These are phyloP conservation scores for Choristoneura fumiferana DNA, from an alignment of 1,140 invertebrate genomes.

Conservation along the genomic window DNA sequence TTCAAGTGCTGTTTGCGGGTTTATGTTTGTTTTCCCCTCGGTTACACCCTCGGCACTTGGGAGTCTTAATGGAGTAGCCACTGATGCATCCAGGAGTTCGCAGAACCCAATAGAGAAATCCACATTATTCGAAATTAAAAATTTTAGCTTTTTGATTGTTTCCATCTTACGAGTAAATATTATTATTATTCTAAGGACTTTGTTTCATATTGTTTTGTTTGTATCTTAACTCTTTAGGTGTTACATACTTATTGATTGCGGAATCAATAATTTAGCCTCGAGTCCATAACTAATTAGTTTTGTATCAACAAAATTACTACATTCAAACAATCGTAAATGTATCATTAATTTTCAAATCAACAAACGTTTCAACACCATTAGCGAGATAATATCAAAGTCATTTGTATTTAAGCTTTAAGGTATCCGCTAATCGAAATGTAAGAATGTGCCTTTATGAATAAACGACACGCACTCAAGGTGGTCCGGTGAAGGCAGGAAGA, in stretches of 20 bases:
- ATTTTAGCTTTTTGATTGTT: no score
- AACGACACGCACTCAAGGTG: constrained; percentile 50
- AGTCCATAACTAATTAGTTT: no score
- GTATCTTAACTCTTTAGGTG: no score
- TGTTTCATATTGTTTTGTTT: no score
- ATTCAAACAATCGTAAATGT: not conserved
- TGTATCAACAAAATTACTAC: not conserved
- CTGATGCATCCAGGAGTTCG: not conserved
- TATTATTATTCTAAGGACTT: no score
- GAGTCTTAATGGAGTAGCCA: constrained; percentile 3
- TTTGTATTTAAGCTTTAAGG: constrained; percentile 16
- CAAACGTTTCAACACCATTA: constrained; percentile 11
- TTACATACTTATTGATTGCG: no score
- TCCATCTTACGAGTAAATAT: no score
- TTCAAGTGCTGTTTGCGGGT: not conserved
- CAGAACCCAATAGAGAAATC: no score
- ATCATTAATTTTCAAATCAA: constrained; percentile 7
- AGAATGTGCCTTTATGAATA: constrained; percentile 27
- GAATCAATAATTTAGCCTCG: no score
- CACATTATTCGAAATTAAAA: no score
- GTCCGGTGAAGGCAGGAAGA: constrained; percentile 55
- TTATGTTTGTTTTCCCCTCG: constrained; percentile 8
- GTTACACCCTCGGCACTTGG: not conserved
- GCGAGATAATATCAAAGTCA: constrained; percentile 13
- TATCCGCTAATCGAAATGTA: constrained; percentile 21